These are phyloP conservation scores for Erithacus rubecula DNA, from an alignment of 2,797 vertebrate species.

Conservation along the genomic window DNA sequence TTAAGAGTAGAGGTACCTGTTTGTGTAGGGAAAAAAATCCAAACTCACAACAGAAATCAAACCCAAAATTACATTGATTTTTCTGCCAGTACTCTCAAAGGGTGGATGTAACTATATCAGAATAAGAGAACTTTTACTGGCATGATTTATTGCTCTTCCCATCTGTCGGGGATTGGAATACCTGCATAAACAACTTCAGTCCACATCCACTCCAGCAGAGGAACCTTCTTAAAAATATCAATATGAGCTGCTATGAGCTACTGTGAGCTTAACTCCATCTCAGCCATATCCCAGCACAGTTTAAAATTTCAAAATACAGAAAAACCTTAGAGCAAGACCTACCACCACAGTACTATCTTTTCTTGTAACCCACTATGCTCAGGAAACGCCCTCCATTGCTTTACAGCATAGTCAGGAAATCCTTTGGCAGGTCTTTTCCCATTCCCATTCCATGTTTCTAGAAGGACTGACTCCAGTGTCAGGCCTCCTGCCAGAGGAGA, in stretches of 20 bases:
- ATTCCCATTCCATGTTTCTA: fast-evolving
- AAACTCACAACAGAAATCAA: not conserved
- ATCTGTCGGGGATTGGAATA: not conserved
- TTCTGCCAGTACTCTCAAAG: not conserved
- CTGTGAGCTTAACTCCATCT: constrained; percentile 2
- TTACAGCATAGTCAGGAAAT: not conserved
- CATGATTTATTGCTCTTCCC: constrained; percentile 32
- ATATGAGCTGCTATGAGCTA: not conserved
- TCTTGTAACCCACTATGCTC: not conserved
- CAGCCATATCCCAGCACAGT: not conserved
- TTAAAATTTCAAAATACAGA: not conserved
- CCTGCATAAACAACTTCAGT: constrained; percentile 21
- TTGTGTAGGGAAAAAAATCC: not conserved
- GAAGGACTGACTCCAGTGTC: not conserved
- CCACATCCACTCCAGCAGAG: not conserved
- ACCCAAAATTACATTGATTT: not conserved
- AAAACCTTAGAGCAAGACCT: not conserved
- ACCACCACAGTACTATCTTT: not conserved
- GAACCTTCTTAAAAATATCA: not conserved
- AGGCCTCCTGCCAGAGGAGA: not conserved
- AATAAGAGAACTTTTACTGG: not conserved
- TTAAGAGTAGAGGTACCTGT: not conserved
- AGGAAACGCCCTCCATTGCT: not conserved
- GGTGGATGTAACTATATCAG: not conserved
- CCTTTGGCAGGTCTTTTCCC: not conserved